Conservation (phyloP, 2,888 invertebrate genomes). For the Zelleria hepariella region DNA sequence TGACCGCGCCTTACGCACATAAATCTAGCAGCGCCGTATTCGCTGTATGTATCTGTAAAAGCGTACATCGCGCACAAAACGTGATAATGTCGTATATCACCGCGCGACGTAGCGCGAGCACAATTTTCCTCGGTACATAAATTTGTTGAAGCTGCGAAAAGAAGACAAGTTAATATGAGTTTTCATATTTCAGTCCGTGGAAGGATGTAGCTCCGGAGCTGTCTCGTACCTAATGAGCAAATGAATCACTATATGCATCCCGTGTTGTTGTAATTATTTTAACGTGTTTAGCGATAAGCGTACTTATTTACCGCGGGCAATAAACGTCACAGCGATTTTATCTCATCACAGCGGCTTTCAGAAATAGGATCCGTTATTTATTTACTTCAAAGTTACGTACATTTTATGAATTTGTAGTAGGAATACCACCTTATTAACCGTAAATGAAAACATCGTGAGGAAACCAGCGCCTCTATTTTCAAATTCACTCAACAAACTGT, state of each 20-base stretch:
- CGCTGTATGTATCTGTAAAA: background rate
- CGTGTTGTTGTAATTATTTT: background rate
- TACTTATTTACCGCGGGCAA: background rate
- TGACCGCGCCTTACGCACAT: background rate
- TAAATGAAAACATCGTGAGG: no score
- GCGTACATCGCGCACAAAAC: constrained; percentile 8
- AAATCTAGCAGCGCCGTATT: background rate
- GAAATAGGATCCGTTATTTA: background rate
- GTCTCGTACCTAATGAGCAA: constrained; percentile 15
- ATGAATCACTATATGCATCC: constrained; percentile 12
- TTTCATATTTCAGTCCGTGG: constrained; percentile 28
- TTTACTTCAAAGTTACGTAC: no score
- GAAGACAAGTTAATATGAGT: constrained; percentile 55
- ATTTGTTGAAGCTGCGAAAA: constrained; percentile 34
- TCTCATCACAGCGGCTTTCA: background rate
- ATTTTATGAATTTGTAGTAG: no score
- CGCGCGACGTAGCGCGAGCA: constrained; percentile 19
- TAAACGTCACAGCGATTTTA: background rate
- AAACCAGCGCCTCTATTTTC: no score
- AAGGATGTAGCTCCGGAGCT: background rate
- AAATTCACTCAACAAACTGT: no score
- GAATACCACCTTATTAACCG: no score
- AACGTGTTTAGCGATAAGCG: background rate
- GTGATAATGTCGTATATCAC: constrained; percentile 32
- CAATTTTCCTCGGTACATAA: constrained; percentile 49